These are phyloP conservation scores for Chaetogeoica ovagalla DNA, from an alignment of 2,888 invertebrate genomes.

Conservation along the genomic window DNA sequence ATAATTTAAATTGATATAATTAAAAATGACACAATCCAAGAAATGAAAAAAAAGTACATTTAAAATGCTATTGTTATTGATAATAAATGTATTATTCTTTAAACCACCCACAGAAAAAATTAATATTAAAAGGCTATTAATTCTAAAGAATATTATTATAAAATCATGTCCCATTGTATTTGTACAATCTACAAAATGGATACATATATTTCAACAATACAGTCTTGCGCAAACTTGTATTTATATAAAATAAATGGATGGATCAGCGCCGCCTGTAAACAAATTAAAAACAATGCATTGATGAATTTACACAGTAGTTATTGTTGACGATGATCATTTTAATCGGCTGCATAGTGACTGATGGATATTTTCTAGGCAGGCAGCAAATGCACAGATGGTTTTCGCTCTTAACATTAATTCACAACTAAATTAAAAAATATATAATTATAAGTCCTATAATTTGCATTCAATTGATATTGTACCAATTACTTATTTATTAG, in stretches of 20 bases:
- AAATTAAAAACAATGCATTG: conserved; percentile 51
- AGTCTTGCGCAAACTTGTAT: conserved; percentile 51
- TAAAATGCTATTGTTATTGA: conserved; percentile 31
- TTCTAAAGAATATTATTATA: conserved; percentile 32
- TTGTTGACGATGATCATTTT: conserved; percentile 44
- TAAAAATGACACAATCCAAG: conserved; percentile 18
- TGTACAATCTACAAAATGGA: conserved; percentile 47
- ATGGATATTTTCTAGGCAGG: conserved; percentile 38
- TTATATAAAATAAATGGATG: conserved; percentile 52
- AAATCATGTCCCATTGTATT: conserved; percentile 26
- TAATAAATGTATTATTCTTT: conserved; percentile 10
- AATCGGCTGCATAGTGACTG: conserved; percentile 42
- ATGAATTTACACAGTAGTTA: conserved; percentile 51
- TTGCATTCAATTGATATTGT: not conserved
- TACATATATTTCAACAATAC: conserved; percentile 50
- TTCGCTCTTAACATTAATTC: conserved; percentile 28
- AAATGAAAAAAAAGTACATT: conserved; percentile 9
- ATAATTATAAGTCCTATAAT: not conserved
- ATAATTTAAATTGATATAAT: conserved; percentile 27
- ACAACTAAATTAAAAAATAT: not conserved
- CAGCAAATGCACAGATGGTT: conserved; percentile 40
- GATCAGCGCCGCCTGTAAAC: conserved; percentile 53
- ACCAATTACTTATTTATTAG: conserved; percentile 3
- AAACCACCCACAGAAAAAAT: conserved; percentile 37
- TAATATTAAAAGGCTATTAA: conserved; percentile 23